A percentile compares a stretch with the other conserved stretches of the same genome.
Evolutionary conservation across 2,888 invertebrate genomes (phyloP).

Genomic region (Cabera pusaria): DNA sequence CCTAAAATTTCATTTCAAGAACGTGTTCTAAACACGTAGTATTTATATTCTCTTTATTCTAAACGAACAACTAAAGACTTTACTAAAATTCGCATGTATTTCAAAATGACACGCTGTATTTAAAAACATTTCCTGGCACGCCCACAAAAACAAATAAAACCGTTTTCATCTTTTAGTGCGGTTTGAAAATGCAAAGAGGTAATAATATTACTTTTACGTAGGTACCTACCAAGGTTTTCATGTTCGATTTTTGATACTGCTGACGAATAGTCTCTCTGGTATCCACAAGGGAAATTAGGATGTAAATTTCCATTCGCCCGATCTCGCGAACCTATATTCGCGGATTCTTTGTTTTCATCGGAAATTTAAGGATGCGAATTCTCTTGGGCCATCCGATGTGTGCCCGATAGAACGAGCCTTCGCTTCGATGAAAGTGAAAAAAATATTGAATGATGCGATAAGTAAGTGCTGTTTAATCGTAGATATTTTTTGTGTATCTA

Average conservation of each 20-base stretch:
- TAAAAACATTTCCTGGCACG: slow-evolving; percentile 2
- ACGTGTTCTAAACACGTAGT: too few relatives aligned
- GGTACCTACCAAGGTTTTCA: slow-evolving; percentile 25
- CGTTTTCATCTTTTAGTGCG: slow-evolving; percentile 12
- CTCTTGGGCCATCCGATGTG: slow-evolving; percentile 53
- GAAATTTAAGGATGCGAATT: slow-evolving; percentile 71
- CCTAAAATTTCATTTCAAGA: too few relatives aligned
- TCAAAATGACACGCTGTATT: too few relatives aligned
- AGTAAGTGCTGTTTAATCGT: too few relatives aligned
- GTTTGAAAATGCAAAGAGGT: slow-evolving; percentile 13
- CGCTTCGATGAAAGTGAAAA: slow-evolving; percentile 30
- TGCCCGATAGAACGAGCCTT: slow-evolving; percentile 36
- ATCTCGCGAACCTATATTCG: slow-evolving; percentile 67
- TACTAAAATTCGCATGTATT: too few relatives aligned
- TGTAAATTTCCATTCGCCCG: slow-evolving; percentile 77
- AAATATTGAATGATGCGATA: too few relatives aligned
- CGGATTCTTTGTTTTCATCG: slow-evolving; percentile 78
- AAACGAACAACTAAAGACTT: too few relatives aligned
- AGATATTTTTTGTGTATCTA: too few relatives aligned
- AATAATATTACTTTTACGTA: slow-evolving; percentile 31
- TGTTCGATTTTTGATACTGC: slow-evolving; percentile 64
- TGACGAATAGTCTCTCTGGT: slow-evolving; percentile 66
- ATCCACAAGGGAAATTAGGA: slow-evolving; percentile 81
- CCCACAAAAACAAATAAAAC: slow-evolving; percentile 10
- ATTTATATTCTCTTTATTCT: too few relatives aligned